phyloP scores from a whole-genome alignment of 2,113 vertebrate species.

The Sclerurus mexicanus region DNA sequence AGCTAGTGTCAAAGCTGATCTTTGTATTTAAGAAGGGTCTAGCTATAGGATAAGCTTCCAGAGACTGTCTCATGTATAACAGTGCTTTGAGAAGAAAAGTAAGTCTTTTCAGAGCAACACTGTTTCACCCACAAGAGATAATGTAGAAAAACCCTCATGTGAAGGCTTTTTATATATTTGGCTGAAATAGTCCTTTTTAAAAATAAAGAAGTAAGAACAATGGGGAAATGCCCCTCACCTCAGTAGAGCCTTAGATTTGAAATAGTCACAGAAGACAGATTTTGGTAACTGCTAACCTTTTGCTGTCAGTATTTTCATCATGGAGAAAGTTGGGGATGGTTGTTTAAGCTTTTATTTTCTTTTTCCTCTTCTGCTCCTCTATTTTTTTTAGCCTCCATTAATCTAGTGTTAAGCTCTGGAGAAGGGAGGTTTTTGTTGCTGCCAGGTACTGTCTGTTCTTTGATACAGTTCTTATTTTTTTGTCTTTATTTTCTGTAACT shows the following conservation, averaged over 20 bases:
- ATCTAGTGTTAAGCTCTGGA: background rate
- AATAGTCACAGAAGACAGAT: background rate
- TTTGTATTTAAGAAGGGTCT: background rate
- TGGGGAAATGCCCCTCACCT: background rate
- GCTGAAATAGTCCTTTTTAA: background rate
- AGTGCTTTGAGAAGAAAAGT: background rate
- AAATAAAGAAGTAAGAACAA: background rate
- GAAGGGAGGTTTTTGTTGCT: background rate
- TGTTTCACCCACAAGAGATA: background rate
- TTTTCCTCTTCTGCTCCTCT: background rate
- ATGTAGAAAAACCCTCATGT: background rate
- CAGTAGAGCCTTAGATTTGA: background rate
- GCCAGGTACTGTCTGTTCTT: background rate
- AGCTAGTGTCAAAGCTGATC: background rate
- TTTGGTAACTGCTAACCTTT: background rate
- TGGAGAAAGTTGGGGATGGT: background rate
- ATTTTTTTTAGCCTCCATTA: background rate
- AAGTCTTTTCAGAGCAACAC: background rate
- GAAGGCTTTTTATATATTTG: background rate
- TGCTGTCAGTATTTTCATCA: background rate
- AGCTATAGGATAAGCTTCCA: background rate
- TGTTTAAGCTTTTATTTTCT: background rate
- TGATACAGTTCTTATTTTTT: background rate
- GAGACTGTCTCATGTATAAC: background rate
- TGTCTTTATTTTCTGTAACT: background rate